Conservation (phyloP, 2,888 invertebrate genomes). For the Stramonita haemastoma region DNA sequence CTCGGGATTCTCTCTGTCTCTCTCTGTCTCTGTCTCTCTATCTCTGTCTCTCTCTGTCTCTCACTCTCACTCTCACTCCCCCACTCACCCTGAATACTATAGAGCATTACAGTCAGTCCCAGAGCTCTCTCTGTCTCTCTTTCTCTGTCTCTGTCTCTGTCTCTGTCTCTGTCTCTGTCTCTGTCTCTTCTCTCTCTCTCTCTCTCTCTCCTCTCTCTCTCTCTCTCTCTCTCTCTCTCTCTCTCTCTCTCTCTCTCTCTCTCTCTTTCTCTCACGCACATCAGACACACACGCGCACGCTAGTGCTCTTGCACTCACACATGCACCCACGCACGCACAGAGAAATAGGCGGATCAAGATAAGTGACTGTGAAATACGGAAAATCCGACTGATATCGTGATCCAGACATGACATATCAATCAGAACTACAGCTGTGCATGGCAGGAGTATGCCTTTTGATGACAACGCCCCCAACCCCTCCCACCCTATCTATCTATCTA, state of each 20-base stretch:
- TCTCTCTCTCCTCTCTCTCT: constrained; percentile 8
- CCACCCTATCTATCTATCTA: too few relatives aligned
- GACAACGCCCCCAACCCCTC: background rate
- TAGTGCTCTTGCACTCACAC: background rate
- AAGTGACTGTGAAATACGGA: background rate
- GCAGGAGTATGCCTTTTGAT: too few relatives aligned
- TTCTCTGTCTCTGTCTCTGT: background rate
- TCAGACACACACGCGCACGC: background rate
- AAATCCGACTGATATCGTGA: too few relatives aligned
- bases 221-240: constrained; percentile 16
- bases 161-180: background rate
- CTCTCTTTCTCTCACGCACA: background rate
- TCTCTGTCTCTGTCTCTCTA: background rate
- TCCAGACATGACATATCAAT: too few relatives aligned
- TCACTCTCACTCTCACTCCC: background rate
- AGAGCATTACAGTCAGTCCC: too few relatives aligned
- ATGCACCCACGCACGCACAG: background rate
- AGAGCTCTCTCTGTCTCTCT: too few relatives aligned
- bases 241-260: background rate
- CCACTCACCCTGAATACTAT: too few relatives aligned
- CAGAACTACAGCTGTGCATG: too few relatives aligned
- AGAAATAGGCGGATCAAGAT: background rate
- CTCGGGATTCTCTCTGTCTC: background rate
- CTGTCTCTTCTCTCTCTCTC: background rate
- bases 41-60: constrained; percentile 10